Conservation (phyloP, 1,140 invertebrate species). For the Neodiprion pinetum region DNA sequence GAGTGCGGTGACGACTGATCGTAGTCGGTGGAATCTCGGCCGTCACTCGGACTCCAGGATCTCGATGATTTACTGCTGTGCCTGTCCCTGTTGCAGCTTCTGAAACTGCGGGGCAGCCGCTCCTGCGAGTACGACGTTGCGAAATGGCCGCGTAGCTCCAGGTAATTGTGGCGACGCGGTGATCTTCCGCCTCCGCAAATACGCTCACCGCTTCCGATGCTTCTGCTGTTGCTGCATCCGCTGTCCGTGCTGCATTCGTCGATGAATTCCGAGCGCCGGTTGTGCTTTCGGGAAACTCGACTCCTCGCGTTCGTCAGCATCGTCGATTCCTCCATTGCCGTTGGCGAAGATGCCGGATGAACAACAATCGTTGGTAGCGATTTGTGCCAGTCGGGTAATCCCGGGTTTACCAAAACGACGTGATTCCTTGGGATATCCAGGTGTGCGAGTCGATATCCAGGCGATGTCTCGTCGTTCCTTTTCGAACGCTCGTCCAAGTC, state of each 20-base stretch:
- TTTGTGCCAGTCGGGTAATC: background rate
- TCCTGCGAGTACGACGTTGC: slow-evolving; percentile 41
- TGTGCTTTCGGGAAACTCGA: slow-evolving; percentile 18
- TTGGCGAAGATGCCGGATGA: slow-evolving; percentile 1
- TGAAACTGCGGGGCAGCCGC: slow-evolving; percentile 34
- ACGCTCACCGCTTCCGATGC: slow-evolving; percentile 47
- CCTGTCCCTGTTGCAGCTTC: slow-evolving; percentile 32
- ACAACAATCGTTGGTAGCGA: background rate
- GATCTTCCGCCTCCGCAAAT: slow-evolving; percentile 34
- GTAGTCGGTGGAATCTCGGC: slow-evolving; percentile 20
- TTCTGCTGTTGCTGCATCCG: slow-evolving; percentile 53
- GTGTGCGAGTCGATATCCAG: background rate
- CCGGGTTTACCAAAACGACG: background rate
- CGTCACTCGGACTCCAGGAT: slow-evolving; percentile 49
- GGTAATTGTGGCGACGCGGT: slow-evolving; percentile 37
- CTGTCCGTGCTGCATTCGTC: slow-evolving; percentile 57
- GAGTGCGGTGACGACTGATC: slow-evolving; percentile 44
- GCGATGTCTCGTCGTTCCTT: too few species aligned
- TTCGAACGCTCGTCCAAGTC: too few species aligned
- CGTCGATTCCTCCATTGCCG: slow-evolving; percentile 45
- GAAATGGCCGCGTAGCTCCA: slow-evolving; percentile 36
- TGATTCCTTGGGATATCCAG: background rate
- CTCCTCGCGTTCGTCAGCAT: slow-evolving; percentile 32
- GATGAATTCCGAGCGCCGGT: slow-evolving; percentile 36
- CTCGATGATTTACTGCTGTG: slow-evolving; percentile 41